Evolutionary conservation across 2,888 invertebrate genomes (phyloP), one percentile per base, ranked within the genome.

Genomic region (Odontocerum albicorne): DNA sequence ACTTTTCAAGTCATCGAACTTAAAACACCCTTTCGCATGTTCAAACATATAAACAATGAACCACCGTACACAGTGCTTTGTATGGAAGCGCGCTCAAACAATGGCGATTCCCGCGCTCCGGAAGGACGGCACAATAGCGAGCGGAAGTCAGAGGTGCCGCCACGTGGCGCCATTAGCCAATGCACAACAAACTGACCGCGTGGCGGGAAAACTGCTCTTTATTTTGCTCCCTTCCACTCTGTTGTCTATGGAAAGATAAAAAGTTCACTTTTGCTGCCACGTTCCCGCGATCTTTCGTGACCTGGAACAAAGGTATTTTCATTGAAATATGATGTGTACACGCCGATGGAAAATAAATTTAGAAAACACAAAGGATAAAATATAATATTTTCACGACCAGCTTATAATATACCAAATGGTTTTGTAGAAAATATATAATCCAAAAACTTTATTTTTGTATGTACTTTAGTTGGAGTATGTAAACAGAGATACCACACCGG

Each of bases 41-140:
- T 10, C 27, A n/a, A 27, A 27, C 27, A 40, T n/a, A 39, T 22
- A 49, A 49, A 49, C 39, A 49, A 31, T 13, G 49, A 27, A 39
- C 15, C 13, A 39, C n/a, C 15, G 22, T 15, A 39, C 49, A 16
- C n/a, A n/a, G n/a, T n/a, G n/a, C 21, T 40, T 40, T 40, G 46
- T 27, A 33, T 49, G 32, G 16, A 43, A 49, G 43, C 55, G 45
- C 44, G 36, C 45, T 62, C 64, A 66, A 69, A 68, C 69, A 70
- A 59, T 59, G 54, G 61, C n/a, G 58, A 45, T 52, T 47, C 52
- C 59, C 55, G 52, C 53, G 45, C 36, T 6, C 49, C 58, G 61
- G 57, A 55, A 58, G 49, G 49, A 53, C 33, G 44, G 19, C 16
- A 47, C 53, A 51, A 49, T 40, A 27, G 47, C 44, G 42, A 45